Conservation (phyloP, 2,888 invertebrate species). For the Cephalotes varians region DNA sequence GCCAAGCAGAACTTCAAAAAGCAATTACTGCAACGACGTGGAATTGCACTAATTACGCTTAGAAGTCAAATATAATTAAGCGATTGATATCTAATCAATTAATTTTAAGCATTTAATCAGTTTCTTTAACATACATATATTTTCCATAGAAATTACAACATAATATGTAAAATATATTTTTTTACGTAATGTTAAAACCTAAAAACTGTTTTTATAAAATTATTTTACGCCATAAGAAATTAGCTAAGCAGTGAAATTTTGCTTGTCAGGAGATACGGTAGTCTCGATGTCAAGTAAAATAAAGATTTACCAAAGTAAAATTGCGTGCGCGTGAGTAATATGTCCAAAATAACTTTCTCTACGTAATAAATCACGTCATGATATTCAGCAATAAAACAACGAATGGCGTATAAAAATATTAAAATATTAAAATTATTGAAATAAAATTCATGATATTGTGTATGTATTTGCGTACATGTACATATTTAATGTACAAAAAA, state of each 20-base stretch:
- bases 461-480: not conserved
- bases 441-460: not conserved
- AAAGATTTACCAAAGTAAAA: slow-evolving; percentile 15
- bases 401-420: not conserved
- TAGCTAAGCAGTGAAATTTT: slow-evolving; percentile 1
- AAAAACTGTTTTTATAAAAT: not conserved
- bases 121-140: not conserved
- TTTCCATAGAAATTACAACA: not conserved
- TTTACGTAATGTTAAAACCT: not conserved
- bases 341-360: slow-evolving; percentile 24
- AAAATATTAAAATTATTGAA: slow-evolving; percentile 7
- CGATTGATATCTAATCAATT: not conserved
- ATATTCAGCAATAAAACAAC: not conserved
- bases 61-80: not conserved
- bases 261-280: too few relatives aligned
- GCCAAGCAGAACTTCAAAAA: slow-evolving; percentile 33
- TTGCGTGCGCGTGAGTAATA: not conserved
- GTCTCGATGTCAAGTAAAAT: too few relatives aligned
- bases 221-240: not conserved
- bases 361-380: slow-evolving; percentile 5
- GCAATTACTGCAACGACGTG: slow-evolving; percentile 15
- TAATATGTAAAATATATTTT: not conserved
- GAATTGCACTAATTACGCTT: slow-evolving; percentile 12
- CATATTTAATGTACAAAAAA: not conserved
- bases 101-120: not conserved